A percentile compares a stretch with the other conserved stretches of the same genome.
Evolutionary conservation across 1,140 invertebrate genomes (phyloP).

Genomic region (Cydia strobilella): DNA sequence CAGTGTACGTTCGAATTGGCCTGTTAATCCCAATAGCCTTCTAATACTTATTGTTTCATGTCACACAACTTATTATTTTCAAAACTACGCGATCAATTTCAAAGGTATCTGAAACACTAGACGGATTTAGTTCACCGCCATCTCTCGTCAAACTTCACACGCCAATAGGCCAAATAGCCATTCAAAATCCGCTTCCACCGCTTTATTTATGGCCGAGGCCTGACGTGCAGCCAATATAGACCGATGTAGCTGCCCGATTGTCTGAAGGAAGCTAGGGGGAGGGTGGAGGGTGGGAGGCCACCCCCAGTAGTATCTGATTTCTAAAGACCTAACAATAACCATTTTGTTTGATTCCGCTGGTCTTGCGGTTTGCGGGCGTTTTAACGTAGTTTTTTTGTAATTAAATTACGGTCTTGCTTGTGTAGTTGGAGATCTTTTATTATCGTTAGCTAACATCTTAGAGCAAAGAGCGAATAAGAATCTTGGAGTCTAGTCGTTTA

Average conservation of each 20-base stretch:
- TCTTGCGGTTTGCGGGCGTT: constrained; percentile 7
- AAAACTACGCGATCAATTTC: neutral
- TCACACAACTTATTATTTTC: neutral
- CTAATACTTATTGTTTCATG: neutral
- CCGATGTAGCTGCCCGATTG: constrained; percentile 27
- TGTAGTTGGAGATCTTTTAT: neutral
- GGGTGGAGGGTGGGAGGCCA: neutral
- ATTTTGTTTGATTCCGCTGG: constrained; percentile 29
- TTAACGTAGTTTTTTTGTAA: constrained; percentile 24
- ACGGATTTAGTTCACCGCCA: constrained; percentile 1
- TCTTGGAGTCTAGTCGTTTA: no score
- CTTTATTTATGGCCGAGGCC: constrained; percentile 13
- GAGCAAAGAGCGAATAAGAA: neutral
- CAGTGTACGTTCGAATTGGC: no score
- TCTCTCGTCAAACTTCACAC: constrained; percentile 14
- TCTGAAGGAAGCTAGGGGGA: constrained; percentile 26
- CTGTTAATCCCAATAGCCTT: no score
- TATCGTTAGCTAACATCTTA: neutral
- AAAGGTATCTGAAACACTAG: neutral
- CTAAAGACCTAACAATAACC: constrained; percentile 33
- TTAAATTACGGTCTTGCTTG: constrained; percentile 26
- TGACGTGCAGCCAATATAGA: constrained; percentile 18
- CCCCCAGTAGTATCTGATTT: constrained; percentile 30
- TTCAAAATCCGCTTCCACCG: constrained; percentile 3
- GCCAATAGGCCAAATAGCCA: constrained; percentile 11